Base-by-base conservation (phyloP, 2,797 vertebrate genomes). In the Pseudomugil gertrudae region DNA sequence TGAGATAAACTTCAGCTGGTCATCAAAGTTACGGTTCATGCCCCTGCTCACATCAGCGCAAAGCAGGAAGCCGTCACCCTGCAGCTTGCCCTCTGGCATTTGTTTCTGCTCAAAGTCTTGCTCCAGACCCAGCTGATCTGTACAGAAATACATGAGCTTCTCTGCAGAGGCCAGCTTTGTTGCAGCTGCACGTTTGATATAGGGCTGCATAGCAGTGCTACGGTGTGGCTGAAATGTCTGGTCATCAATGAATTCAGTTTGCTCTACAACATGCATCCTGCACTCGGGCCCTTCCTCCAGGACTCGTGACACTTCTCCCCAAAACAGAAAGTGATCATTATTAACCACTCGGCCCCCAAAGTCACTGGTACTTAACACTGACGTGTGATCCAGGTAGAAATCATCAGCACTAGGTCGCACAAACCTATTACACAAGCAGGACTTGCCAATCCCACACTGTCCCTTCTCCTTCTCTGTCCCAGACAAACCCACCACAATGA, bases 21-120 rank as follows among this genome's bases (percentile, higher is more conserved):
- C 98, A 24, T 98, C 97, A 70, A 99, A 99, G 89, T 95, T 99
- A 63, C 97, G 92, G 86, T 99, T 99, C 98, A 99, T 99, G n/a
- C 97, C 98, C 40, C 98, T 87, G 89, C 97, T 98, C 19, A 99
- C 97, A 9, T 99, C 98, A 0, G 98, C 89, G 51, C 97, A 98
- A 0, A 99, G 95, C 15, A 99, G 90, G 76, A 97, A 98, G 21
- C 98, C 98, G 17, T 99, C 98, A 0, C 98, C 91, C 75, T 95
- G 93, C 67, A 99, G 92, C 79, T 99, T 99, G n/a, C 98, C 98
- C 23, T 99, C 98, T 0, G 97, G 97, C 98, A 99, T 99, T 90
- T 99, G 98, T 74, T 99, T 99, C 87, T 99, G 98, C 85, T 99
- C 97, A 84, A 99, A 99, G 94, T 99, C 98, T 91, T 99, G 98